Evolutionary conservation across 2,888 invertebrate species (phyloP).

Genomic region (Cheilosia scutellata): DNA sequence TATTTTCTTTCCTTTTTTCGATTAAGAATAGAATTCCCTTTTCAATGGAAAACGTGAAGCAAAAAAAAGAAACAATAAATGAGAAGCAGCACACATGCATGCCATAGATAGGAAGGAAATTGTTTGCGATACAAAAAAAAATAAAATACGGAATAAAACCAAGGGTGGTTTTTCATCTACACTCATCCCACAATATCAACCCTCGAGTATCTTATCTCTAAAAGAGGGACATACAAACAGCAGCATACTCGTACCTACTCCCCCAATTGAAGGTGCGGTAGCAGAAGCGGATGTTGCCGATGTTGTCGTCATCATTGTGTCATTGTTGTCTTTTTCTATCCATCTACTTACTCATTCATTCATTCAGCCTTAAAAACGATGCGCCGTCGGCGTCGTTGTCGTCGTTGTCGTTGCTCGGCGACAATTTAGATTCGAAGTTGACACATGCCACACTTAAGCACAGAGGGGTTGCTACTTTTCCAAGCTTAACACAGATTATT

Average conservation of each 20-base stretch:
- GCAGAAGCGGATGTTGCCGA: constrained; percentile 26
- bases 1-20: not conserved
- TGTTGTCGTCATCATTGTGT: constrained; percentile 23
- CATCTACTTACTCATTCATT: constrained; percentile 7
- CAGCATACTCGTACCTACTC: not conserved
- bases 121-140: constrained; percentile 25
- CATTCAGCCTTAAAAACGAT: not conserved
- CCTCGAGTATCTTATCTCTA: constrained; percentile 8
- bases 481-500: constrained; percentile 13
- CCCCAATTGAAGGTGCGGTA: constrained; percentile 3
- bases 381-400: not conserved
- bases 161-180: constrained; percentile 22
- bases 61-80: constrained; percentile 2
- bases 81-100: constrained; percentile 11
- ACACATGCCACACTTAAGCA: constrained; percentile 17
- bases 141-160: constrained; percentile 9
- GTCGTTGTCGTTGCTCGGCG: constrained; percentile 1
- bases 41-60: constrained; percentile 1
- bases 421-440: constrained; percentile 24
- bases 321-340: constrained; percentile 11
- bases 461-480: constrained; percentile 3
- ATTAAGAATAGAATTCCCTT: constrained; percentile 17
- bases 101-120: constrained; percentile 23
- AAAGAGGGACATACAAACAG: constrained; percentile 1
- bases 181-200: constrained; percentile 11